Evolutionary conservation across 64 coral and sea anemone species (phyloP).

Genomic region (Stichodactyla mertensii): DNA sequence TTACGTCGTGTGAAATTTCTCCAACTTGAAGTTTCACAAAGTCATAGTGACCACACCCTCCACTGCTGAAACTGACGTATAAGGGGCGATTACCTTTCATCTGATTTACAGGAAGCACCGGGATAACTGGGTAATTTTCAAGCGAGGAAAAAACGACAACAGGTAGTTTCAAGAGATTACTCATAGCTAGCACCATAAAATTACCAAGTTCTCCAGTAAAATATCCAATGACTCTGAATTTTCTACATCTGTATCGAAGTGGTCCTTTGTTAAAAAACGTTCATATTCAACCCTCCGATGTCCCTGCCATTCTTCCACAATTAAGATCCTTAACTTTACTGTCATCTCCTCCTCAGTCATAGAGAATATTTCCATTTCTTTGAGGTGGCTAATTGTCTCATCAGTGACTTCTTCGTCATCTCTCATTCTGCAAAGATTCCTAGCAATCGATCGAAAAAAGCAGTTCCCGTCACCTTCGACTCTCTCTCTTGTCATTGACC

Average conservation of each 20-base stretch:
- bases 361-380: constrained; percentile 13
- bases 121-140: constrained; percentile 34
- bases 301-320: constrained; percentile 30
- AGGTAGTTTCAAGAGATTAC: constrained; percentile 23
- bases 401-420: not conserved
- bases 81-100: constrained; percentile 6
- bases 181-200: constrained; percentile 18
- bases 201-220: constrained; percentile 28
- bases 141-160: constrained; percentile 41
- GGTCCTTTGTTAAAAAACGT: constrained; percentile 26
- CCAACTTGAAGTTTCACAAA: not conserved
- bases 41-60: constrained; percentile 40
- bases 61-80: constrained; percentile 12
- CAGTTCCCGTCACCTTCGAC: constrained; percentile 29
- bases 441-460: constrained; percentile 22
- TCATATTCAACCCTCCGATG: not conserved
- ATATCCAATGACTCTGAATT: not conserved
- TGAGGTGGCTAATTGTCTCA: not conserved
- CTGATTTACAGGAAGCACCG: not conserved
- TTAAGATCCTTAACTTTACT: constrained; percentile 9
- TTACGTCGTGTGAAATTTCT: not conserved
- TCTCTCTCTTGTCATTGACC: constrained; percentile 33
- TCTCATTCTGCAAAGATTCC: constrained; percentile 10
- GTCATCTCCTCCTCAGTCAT: constrained; percentile 24
- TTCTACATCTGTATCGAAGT: constrained; percentile 10